Evolutionary conservation across 2,888 invertebrate genomes (phyloP), one percentile per base, ranked within the genome.

Genomic region (Leucozona laternaria): DNA sequence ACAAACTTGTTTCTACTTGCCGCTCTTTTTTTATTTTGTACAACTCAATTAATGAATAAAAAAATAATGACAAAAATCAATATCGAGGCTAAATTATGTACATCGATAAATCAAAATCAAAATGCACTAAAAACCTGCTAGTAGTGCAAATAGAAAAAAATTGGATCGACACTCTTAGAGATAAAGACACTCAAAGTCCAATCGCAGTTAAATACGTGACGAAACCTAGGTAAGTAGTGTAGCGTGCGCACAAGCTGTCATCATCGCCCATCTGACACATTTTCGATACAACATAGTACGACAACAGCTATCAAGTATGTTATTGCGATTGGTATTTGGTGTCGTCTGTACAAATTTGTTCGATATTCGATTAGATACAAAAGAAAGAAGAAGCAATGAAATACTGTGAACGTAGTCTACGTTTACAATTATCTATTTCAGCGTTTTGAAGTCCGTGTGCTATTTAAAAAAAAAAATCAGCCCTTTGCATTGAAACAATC

Each of bases 351-450:
- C 6, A 75, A 62, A 62, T 37, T 64, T 64, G 45, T 48, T 66
- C 66, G 66, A 66, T 66, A 57, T 37, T 73, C 20, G 58, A 58
- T 79, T 60, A 79, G 68, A 79, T 70, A 80, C 43, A 71, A 34
- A 53, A 13, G 11, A 60, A 25, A 45, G 37, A 45, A 17, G 45
- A 10, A 25, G 60, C 10, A 50, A 8, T 60, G 28, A 70, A 64
- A 37, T 17, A 17, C n/a, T 28, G 28, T 64, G 45, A 45, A 45
- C 45, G 45, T 43, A 64, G 53, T 53, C 37, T 25, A 48, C n/a
- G 57, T 68, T 25, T 34, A 17, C 2, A 31, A 5, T 28, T 57
- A 13, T 60, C n/a, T 45, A 64, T 45, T 43, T 66, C 10, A 66
- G 15, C 10, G 13, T 64, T 55, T 66, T 25, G 25, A 48, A 64